These are phyloP conservation scores for Lepidotrigona ventralis DNA, from an alignment of 1,140 invertebrate species.

Conservation along the genomic window DNA sequence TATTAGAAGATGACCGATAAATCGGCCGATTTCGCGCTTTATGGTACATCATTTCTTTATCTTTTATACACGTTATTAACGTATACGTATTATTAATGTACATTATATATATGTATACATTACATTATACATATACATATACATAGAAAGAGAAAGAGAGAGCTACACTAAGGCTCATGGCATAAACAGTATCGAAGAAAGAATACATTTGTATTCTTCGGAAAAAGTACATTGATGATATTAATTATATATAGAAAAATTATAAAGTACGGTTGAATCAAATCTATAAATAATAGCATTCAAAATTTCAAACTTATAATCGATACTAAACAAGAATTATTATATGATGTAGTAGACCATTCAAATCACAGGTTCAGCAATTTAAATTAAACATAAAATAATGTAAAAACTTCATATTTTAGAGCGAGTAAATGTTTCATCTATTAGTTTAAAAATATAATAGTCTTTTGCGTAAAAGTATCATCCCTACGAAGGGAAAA, in stretches of 20 bases:
- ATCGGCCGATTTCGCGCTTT: conserved; percentile 35
- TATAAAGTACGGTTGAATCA: background rate
- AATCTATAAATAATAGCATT: background rate
- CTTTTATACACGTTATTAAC: too few species aligned
- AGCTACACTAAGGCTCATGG: background rate
- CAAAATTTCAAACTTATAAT: conserved; percentile 8
- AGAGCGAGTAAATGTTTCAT: background rate
- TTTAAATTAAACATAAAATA: background rate
- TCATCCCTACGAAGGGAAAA: background rate
- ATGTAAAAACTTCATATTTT: background rate
- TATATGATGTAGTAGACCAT: too few species aligned
- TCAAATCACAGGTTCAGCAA: background rate
- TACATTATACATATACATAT: background rate
- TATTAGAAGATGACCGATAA: conserved; percentile 63
- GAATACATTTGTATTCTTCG: background rate
- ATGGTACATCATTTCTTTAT: background rate
- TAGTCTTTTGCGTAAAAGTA: background rate
- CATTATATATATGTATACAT: background rate
- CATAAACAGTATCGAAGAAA: background rate
- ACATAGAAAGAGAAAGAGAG: background rate
- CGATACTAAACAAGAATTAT: background rate
- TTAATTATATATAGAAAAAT: background rate
- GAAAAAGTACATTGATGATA: background rate
- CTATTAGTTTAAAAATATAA: conserved; percentile 3
- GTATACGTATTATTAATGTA: too few species aligned